phyloP scores from a whole-genome alignment of 1,140 invertebrate genomes.

The Bombus superbus region DNA sequence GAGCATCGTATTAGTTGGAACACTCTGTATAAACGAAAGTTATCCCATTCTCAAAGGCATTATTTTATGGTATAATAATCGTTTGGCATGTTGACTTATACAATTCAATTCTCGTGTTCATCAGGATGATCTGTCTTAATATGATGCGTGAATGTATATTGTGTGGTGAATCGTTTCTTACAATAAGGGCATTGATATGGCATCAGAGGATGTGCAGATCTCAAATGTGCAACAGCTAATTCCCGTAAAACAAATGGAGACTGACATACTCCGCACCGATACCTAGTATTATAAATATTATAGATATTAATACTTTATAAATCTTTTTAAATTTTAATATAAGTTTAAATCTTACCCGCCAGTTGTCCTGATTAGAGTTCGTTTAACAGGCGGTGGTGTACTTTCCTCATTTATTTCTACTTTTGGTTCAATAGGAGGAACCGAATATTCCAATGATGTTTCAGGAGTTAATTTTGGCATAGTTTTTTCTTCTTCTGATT shows the following conservation, averaged over 20 bases:
- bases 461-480: constrained; percentile 71
- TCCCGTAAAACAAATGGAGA: constrained; percentile 75
- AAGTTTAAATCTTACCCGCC: constrained; percentile 65
- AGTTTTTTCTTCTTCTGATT: constrained; percentile 57
- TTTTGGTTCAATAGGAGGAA: constrained; percentile 69
- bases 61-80: constrained; percentile 32
- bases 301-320: neutral
- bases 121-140: constrained; percentile 75
- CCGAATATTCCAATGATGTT: constrained; percentile 51
- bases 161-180: constrained; percentile 75
- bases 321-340: neutral
- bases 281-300: constrained; percentile 54
- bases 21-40: constrained; percentile 12
- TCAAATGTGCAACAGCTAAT: constrained; percentile 75
- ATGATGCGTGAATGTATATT: constrained; percentile 75
- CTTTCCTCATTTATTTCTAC: constrained; percentile 67
- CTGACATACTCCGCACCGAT: constrained; percentile 76
- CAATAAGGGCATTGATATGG: constrained; percentile 78
- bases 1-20: too few species aligned
- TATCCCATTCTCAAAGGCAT: constrained; percentile 12
- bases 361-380: constrained; percentile 73
- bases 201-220: constrained; percentile 76
- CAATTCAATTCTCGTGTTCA: constrained; percentile 71
- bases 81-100: constrained; percentile 34
- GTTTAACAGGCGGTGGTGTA: constrained; percentile 70